These are phyloP conservation scores for Diplodus puntazzo DNA, from an alignment of 2,797 vertebrate species.

Conservation along the genomic window DNA sequence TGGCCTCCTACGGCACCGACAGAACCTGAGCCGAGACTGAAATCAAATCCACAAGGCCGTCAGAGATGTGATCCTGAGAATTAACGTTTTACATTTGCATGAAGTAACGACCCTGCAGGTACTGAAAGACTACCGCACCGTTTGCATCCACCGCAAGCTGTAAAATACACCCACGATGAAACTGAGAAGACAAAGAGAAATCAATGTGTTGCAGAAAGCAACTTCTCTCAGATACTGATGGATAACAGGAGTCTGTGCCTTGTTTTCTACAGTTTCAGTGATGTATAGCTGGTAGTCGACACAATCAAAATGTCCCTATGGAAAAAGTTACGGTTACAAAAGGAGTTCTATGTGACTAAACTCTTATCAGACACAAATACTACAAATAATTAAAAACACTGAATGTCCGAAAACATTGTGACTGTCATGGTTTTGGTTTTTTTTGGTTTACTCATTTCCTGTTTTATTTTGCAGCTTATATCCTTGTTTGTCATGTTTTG, in stretches of 20 bases:
- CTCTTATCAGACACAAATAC: neutral
- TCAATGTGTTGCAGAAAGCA: slow-evolving; percentile 23
- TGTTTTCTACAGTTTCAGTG: neutral
- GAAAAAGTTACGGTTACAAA: neutral
- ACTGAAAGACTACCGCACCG: slow-evolving; percentile 27
- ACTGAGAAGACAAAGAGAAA: slow-evolving; percentile 40
- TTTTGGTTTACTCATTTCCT: too few relatives aligned
- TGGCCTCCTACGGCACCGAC: slow-evolving; percentile 37
- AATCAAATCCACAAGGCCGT: slow-evolving; percentile 60
- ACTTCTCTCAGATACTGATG: slow-evolving; percentile 8
- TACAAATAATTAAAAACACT: neutral
- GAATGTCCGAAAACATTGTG: neutral
- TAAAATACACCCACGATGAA: slow-evolving; percentile 38
- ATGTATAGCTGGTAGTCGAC: neutral
- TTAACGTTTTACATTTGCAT: slow-evolving; percentile 64
- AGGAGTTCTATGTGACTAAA: neutral
- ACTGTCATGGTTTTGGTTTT: too few relatives aligned
- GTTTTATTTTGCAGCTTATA: too few relatives aligned
- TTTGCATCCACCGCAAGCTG: slow-evolving; percentile 37
- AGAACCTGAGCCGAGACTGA: slow-evolving; percentile 57
- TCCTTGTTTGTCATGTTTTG: too few relatives aligned
- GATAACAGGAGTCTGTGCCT: neutral
- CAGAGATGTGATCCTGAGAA: slow-evolving; percentile 56
- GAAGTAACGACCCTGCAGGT: slow-evolving; percentile 65
- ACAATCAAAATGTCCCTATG: neutral